phyloP scores from a whole-genome alignment of 2,888 invertebrate genomes.

The Limnephilus rhombicus region DNA sequence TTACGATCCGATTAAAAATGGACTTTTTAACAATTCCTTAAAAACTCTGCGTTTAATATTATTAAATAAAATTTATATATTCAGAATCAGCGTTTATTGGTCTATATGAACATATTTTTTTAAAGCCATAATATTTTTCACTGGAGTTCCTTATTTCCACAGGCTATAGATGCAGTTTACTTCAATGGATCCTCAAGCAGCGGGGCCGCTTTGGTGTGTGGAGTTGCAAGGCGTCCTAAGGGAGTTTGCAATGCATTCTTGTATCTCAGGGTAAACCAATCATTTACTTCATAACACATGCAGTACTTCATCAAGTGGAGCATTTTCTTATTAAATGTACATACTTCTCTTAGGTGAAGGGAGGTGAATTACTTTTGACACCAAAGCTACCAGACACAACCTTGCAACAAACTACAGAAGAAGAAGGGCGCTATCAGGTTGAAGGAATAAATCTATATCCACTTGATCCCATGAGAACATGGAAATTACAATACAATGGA shows the following conservation, averaged over 20 bases:
- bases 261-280: conserved; percentile 75
- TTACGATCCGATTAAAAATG: no score
- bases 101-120: no score
- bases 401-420: conserved; percentile 74
- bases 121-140: no score
- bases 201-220: conserved; percentile 80
- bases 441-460: conserved; percentile 80
- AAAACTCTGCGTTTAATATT: no score
- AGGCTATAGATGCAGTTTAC: conserved; percentile 84
- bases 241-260: conserved; percentile 81
- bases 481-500: conserved; percentile 82
- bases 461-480: conserved; percentile 83
- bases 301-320: no score
- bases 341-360: conserved; percentile 69
- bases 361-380: conserved; percentile 79
- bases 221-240: conserved; percentile 78
- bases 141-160: conserved; percentile 67
- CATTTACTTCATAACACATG: background rate
- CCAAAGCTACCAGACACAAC: conserved; percentile 81
- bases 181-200: conserved; percentile 80
- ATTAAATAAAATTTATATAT: no score
- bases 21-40: no score
- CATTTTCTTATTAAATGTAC: background rate
- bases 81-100: no score
- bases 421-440: conserved; percentile 77